A percentile compares a stretch with the other conserved stretches of the same genome.
phyloP scores from a whole-genome alignment of 2,888 invertebrate species.

The Polyploca ridens region DNA sequence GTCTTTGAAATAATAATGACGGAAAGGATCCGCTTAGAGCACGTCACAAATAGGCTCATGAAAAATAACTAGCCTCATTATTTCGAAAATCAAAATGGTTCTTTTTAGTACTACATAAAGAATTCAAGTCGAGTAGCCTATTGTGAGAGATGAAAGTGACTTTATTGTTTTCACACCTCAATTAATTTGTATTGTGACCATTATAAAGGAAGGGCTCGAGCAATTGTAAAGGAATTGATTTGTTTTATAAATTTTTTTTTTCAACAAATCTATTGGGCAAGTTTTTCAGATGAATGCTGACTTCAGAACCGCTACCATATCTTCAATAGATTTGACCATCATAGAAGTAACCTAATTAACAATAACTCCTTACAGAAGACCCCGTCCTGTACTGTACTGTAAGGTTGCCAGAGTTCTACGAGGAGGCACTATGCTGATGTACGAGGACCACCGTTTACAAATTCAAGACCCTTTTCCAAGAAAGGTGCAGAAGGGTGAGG shows the following conservation, averaged over 20 bases:
- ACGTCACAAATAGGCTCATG: constrained; percentile 31
- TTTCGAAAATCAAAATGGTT: constrained; percentile 26
- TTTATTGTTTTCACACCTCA: constrained; percentile 23
- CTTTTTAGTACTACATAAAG: not conserved
- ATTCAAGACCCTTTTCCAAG: too few species aligned
- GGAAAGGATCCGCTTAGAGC: constrained; percentile 24
- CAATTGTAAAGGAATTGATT: constrained; percentile 18
- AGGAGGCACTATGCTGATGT: too few species aligned
- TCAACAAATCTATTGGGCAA: too few species aligned
- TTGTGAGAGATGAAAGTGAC: not conserved
- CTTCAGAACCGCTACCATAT: too few species aligned
- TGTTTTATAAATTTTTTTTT: constrained; percentile 10
- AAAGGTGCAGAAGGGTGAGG: too few species aligned
- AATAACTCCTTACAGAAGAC: too few species aligned
- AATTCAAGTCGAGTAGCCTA: not conserved
- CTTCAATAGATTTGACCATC: too few species aligned
- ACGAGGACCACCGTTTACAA: too few species aligned
- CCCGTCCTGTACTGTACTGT: too few species aligned
- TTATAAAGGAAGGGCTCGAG: constrained; percentile 7
- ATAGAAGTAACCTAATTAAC: too few species aligned
- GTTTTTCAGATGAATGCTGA: too few species aligned
- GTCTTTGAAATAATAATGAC: constrained; percentile 57
- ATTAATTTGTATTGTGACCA: constrained; percentile 19
- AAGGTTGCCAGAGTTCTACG: too few species aligned
- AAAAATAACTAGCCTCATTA: constrained; percentile 41